A percentile compares a stretch with the other conserved stretches of the same genome.
Conservation (phyloP, 2,888 invertebrate genomes). For the Brenthis ino region DNA sequence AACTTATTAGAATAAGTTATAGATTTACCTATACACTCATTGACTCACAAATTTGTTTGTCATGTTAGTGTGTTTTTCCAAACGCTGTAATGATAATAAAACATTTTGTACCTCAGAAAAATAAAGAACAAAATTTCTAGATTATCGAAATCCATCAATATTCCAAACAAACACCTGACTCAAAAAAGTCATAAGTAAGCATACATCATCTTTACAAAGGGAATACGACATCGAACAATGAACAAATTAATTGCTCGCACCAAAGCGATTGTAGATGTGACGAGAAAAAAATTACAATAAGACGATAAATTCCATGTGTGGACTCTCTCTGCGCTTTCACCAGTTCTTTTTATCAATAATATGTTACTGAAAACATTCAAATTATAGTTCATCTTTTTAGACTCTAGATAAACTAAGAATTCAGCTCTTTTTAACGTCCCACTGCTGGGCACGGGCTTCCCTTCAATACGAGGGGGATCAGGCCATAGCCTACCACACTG, state of each 20-base stretch:
- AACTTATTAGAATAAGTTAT: no score
- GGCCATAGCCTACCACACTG: no score
- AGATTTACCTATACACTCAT: no score
- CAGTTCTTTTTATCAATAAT: not conserved
- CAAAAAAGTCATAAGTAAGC: slow-evolving; percentile 14
- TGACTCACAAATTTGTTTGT: no score
- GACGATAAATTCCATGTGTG: not conserved
- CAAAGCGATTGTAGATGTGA: slow-evolving; percentile 47
- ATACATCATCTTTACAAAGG: slow-evolving; percentile 43
- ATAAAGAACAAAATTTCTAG: not conserved
- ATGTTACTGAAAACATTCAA: no score
- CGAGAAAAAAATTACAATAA: not conserved
- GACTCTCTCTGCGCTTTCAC: not conserved
- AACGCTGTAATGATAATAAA: not conserved
- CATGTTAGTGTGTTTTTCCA: no score
- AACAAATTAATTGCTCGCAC: slow-evolving; percentile 61
- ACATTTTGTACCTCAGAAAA: not conserved
- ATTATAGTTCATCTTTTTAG: no score
- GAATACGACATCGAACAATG: slow-evolving; percentile 50
- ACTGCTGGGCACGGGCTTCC: no score
- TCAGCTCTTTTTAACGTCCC: no score
- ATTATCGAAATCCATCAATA: slow-evolving; percentile 19
- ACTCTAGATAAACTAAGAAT: no score
- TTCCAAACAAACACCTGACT: slow-evolving; percentile 16
- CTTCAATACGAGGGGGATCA: no score